Percentiles rank a stretch among this genome's conserved stretches.
phyloP scores from a whole-genome alignment of 2,888 invertebrate species.

The Caenorhabditis zanzibari region DNA sequence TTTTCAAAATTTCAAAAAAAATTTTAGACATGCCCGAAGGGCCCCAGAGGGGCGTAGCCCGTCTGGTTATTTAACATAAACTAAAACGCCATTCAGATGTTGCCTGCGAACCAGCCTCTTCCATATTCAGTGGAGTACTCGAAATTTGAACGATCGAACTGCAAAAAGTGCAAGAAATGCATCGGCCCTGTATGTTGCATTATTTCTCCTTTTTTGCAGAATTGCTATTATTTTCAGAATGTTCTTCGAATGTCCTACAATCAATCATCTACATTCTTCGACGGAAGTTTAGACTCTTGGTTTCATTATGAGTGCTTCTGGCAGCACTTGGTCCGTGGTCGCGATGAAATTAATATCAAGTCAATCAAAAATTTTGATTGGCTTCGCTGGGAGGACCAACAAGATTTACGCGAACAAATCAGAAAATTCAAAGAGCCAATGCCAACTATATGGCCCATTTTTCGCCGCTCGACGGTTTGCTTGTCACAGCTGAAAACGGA shows the following conservation, averaged over 20 bases:
- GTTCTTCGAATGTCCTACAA: slow-evolving; percentile 74
- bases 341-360: slow-evolving; percentile 77
- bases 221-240: slow-evolving; percentile 53
- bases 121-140: slow-evolving; percentile 79
- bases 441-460: no score
- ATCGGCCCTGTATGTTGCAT: slow-evolving; percentile 70
- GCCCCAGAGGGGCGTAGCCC: no score
- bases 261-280: slow-evolving; percentile 75
- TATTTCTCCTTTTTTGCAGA: no score
- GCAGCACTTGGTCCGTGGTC: slow-evolving; percentile 77
- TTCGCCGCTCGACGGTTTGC: neutral
- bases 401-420: slow-evolving; percentile 22
- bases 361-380: slow-evolving; percentile 85
- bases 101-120: slow-evolving; percentile 40
- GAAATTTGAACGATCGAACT: slow-evolving; percentile 69
- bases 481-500: slow-evolving; percentile 6
- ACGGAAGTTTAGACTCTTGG: slow-evolving; percentile 80
- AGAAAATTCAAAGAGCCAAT: neutral
- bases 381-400: slow-evolving; percentile 85
- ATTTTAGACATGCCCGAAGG: no score
- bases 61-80: no score
- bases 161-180: slow-evolving; percentile 77
- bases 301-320: slow-evolving; percentile 85
- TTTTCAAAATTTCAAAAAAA: no score
- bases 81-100: neutral